Conservation (phyloP, 2,113 vertebrate genomes). For the Machaerirhynchus nigripectus region DNA sequence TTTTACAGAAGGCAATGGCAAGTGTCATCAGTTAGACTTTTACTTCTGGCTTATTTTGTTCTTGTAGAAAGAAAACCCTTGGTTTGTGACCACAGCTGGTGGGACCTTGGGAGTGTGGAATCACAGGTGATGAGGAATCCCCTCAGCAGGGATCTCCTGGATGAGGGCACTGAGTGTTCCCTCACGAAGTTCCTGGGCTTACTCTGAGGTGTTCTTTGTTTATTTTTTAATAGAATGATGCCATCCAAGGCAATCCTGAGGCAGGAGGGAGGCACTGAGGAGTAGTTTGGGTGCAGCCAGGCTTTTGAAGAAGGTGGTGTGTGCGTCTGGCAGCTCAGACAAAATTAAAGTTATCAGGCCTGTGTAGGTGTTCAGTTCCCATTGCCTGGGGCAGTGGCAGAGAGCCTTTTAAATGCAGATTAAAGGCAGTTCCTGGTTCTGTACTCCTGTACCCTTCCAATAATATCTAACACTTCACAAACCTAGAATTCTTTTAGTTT, state of each 20-base stretch:
- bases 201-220: background rate
- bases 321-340: background rate
- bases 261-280: background rate
- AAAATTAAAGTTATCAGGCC: rapidly evolving
- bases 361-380: background rate
- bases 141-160: background rate
- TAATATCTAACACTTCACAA: rapidly evolving
- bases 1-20: background rate
- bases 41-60: background rate
- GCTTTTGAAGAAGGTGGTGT: background rate
- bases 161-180: background rate
- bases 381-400: background rate
- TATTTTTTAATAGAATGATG: background rate
- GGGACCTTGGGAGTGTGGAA: background rate
- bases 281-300: background rate
- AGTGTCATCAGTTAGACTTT: rapidly evolving
- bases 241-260: background rate
- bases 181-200: background rate
- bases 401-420: background rate
- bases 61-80: background rate
- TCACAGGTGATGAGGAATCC: background rate
- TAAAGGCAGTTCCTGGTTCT: background rate
- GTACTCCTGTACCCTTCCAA: rapidly evolving
- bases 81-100: background rate
- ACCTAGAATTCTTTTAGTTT: rapidly evolving